Base-by-base conservation (phyloP, 2,797 vertebrate species). In the Poliocrania exsul region DNA sequence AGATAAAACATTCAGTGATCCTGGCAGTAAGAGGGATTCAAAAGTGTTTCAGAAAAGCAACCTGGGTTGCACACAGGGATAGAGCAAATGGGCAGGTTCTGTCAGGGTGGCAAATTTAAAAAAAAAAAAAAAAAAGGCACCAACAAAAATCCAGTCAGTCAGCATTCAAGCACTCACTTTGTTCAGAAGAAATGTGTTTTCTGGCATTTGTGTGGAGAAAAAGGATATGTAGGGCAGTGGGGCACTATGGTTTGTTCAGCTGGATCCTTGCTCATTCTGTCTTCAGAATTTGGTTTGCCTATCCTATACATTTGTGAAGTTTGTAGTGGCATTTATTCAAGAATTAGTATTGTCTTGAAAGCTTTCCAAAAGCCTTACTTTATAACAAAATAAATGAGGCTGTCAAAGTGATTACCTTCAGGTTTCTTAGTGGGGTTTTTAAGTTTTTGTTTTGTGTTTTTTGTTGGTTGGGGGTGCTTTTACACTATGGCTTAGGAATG, bases 311-410 rank as follows among this genome's bases (percentile, higher is more conserved):
- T 96, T 95, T 95, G 79, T 66, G 49, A 80, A 87, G 91, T 81
- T 92, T 66, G 6, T 72, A 66, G 79, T 73, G 89, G 88, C 88
- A 62, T 95, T 93, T 81, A 58, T 91, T 98, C 94, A 97, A 92
- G 92, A 90, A 75, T 64, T 90, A 81, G 14, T 8, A 37, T 75
- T 85, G 61, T 86, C 75, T 91, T 93, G 87, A 97, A 95, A 97
- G 65, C 42, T 81, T 92, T 94, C 90, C 82, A 89, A 90, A 95
- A 88, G 28, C 60, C 62, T 90, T 77, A 73, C 53, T 92, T 93
- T 82, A 44, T 57, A 88, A 80, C 77, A 88, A 94, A 96, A 87
- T 75, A 80, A 96, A 88, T 62, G 81, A 83, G 66, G 11, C 24
- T 81, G 90, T 50, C 58, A 72, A 80, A 90, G 57, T 44, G 31